Percentiles rank a stretch among this genome's conserved stretches.
These are phyloP conservation scores for Alectura lathami DNA, from an alignment of 2,113 vertebrate genomes.

Conservation along the genomic window DNA sequence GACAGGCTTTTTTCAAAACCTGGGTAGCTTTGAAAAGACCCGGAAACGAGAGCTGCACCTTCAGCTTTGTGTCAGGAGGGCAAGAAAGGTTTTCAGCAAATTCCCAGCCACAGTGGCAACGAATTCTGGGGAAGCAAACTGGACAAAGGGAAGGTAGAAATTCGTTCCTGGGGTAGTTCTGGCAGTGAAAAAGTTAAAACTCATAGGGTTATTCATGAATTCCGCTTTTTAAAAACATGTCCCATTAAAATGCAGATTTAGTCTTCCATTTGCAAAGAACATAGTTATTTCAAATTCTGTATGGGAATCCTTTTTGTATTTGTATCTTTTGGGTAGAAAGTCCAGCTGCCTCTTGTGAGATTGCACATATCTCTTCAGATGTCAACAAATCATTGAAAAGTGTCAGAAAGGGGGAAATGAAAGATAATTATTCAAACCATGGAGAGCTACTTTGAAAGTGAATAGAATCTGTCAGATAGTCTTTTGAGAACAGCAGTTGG, in stretches of 20 bases:
- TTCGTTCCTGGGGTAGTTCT: not conserved
- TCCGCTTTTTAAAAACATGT: slow-evolving; percentile 62
- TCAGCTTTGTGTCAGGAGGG: not conserved
- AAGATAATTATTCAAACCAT: slow-evolving; percentile 78
- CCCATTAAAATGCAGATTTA: slow-evolving; percentile 80
- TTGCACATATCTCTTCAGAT: slow-evolving; percentile 79
- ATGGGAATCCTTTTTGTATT: slow-evolving; percentile 79
- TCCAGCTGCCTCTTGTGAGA: slow-evolving; percentile 81
- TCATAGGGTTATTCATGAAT: slow-evolving; percentile 64
- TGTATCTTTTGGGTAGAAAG: slow-evolving; percentile 75
- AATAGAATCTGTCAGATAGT: slow-evolving; percentile 81
- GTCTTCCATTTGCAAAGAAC: slow-evolving; percentile 74
- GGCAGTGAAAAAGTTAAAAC: slow-evolving; percentile 72
- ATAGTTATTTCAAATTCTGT: slow-evolving; percentile 80
- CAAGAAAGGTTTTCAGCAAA: not conserved
- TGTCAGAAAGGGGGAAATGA: slow-evolving; percentile 79
- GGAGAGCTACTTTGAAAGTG: slow-evolving; percentile 82
- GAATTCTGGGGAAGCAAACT: not conserved
- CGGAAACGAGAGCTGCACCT: not conserved
- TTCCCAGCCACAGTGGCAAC: not conserved
- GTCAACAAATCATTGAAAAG: slow-evolving; percentile 81
- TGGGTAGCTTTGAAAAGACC: not conserved
- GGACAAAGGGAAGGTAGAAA: slow-evolving; percentile 43
- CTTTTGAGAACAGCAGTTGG: slow-evolving; percentile 81
- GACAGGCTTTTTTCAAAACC: not conserved